Percentiles rank a stretch among this genome's conserved stretches.
phyloP scores from a whole-genome alignment of 2,888 invertebrate genomes.

The Mimumesa dahlbomi region DNA sequence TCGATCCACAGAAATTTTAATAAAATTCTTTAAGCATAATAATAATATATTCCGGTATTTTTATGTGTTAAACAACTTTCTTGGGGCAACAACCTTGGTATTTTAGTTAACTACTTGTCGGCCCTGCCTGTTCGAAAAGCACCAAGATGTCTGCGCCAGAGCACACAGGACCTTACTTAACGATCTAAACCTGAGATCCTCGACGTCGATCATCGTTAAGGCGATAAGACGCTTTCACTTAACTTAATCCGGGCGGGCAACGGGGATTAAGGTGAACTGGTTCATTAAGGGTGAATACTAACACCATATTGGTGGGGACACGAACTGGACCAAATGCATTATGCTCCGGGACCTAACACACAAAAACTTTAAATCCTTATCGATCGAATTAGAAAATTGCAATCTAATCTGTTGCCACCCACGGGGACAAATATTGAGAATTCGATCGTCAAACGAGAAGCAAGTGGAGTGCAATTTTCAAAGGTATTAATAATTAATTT shows the following conservation, averaged over 20 bases:
- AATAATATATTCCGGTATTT: too few relatives aligned
- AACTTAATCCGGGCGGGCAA: slow-evolving; percentile 56
- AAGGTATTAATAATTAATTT: too few relatives aligned
- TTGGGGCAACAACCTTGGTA: slow-evolving; percentile 11
- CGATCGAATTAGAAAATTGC: too few relatives aligned
- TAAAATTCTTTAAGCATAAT: too few relatives aligned
- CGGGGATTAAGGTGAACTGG: slow-evolving; percentile 55
- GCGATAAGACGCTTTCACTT: slow-evolving; percentile 64
- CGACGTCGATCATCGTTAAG: slow-evolving; percentile 66
- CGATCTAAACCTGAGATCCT: slow-evolving; percentile 44
- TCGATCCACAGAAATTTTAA: too few relatives aligned
- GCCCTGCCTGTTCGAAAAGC: slow-evolving; percentile 10
- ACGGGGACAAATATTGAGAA: too few relatives aligned
- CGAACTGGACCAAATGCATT: slow-evolving; percentile 31
- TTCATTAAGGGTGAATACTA: slow-evolving; percentile 45
- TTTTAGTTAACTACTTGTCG: slow-evolving; percentile 22
- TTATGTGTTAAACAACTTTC: too few relatives aligned
- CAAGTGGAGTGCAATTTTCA: too few relatives aligned
- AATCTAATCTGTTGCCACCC: too few relatives aligned
- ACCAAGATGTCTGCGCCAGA: background rate
- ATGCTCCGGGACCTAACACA: background rate
- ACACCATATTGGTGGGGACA: slow-evolving; percentile 31
- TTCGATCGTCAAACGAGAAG: too few relatives aligned
- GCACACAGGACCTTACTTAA: slow-evolving; percentile 49
- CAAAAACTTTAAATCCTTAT: too few relatives aligned